Evolutionary conservation across 2,797 vertebrate genomes (phyloP).

Genomic region (Helicolenus hilgendorfi): DNA sequence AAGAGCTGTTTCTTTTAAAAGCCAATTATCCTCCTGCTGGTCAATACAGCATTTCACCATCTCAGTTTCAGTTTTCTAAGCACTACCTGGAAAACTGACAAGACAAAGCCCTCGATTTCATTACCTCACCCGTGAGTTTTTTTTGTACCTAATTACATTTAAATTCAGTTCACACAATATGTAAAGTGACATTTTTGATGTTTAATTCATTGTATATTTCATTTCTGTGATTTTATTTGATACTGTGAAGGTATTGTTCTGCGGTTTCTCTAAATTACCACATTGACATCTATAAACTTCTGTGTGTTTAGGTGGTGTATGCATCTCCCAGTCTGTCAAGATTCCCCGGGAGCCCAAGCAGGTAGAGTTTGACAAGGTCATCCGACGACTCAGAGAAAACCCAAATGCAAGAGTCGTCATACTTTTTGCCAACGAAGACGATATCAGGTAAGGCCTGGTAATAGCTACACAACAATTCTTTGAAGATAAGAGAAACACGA

Average conservation of each 20-base stretch:
- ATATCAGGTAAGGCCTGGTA: conserved; percentile 93
- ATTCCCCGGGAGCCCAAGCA: conserved; percentile 96
- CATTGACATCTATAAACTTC: background rate
- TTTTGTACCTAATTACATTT: conserved; percentile 8
- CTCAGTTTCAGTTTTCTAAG: background rate
- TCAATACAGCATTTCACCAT: background rate
- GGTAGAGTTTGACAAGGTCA: conserved; percentile 97
- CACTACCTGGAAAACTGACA: background rate
- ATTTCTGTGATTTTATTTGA: background rate
- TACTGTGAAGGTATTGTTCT: background rate
- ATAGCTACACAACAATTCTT: conserved; percentile 18
- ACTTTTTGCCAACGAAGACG: conserved; percentile 98
- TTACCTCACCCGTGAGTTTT: background rate
- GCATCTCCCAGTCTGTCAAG: conserved; percentile 98
- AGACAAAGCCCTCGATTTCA: background rate
- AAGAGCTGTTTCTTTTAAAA: background rate
- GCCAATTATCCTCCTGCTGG: background rate
- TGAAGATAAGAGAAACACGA: conserved; percentile 53
- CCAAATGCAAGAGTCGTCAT: conserved; percentile 96
- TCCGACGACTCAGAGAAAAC: conserved; percentile 95
- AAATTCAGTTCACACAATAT: background rate
- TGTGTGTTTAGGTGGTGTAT: conserved; percentile 92
- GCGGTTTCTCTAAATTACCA: background rate
- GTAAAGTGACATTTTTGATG: background rate
- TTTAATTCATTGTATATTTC: background rate